Conservation (phyloP, 2,888 invertebrate genomes). For the Caenorhabditis japonica region DNA sequence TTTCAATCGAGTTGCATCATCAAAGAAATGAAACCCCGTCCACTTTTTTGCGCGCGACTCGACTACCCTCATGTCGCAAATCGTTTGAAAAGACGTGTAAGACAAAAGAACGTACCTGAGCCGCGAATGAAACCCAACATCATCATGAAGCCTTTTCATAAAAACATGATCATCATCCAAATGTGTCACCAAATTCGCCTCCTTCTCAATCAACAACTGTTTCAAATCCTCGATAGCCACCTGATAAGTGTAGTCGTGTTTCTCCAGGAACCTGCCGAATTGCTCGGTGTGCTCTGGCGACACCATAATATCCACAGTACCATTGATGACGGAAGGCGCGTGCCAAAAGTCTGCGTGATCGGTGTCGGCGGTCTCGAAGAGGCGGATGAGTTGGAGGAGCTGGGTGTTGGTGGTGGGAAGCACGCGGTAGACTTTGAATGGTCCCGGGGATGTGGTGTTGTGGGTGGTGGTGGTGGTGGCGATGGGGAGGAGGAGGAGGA, state of each 20-base stretch:
- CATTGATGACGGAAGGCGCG: conserved; percentile 66
- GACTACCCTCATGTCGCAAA: too few species aligned
- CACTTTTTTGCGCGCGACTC: too few species aligned
- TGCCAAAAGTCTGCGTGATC: conserved; percentile 74
- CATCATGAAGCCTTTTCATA: conserved; percentile 55
- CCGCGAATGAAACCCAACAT: conserved; percentile 51
- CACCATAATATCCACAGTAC: conserved; percentile 73
- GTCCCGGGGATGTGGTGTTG: too few species aligned
- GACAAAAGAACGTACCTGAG: conserved; percentile 38
- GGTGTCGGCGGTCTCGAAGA: conserved; percentile 64
- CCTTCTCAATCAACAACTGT: conserved; percentile 71
- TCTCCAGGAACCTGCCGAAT: conserved; percentile 55
- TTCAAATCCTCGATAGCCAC: conserved; percentile 69
- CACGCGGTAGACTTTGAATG: conserved; percentile 70
- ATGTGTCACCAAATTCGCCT: conserved; percentile 54
- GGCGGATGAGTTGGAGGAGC: conserved; percentile 59
- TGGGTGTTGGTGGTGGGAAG: conserved; percentile 63
- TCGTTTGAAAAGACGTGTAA: too few species aligned
- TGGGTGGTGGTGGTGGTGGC: too few species aligned
- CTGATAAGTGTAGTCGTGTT: conserved; percentile 50
- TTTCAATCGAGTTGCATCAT: too few species aligned
- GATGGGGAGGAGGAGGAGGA: too few species aligned
- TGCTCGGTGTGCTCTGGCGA: conserved; percentile 58
- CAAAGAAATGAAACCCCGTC: background rate
- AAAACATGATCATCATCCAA: conserved; percentile 18